Base-by-base conservation (phyloP, 2,797 vertebrate species). In the Enteromius fasciolatus region DNA sequence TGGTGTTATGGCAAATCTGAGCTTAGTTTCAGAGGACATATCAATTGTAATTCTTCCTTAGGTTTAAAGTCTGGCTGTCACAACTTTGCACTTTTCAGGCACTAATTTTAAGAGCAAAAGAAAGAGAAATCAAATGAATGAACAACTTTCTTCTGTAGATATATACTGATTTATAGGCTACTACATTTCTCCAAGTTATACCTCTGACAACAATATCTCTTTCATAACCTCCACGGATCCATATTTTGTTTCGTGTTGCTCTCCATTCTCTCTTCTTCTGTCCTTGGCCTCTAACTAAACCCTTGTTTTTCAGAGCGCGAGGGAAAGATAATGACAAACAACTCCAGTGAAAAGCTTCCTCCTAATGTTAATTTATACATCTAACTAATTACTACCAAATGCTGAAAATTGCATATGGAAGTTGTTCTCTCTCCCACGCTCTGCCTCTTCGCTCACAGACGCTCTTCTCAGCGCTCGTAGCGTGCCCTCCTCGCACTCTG, bases 291-390 rank as follows among this genome's bases (percentile, higher is more conserved):
- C 44, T 15, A 77, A 77, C 18, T 66, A 9, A n/a, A 36, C 33
- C 50, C 54, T 63, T 25, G 41, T 59, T 36, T 81, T 44, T 46
- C 23, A 25, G n/a, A 77, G 68, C 39, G 17, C 12, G 61, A 78
- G 44, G 17, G 54, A 41, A 69, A 74, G 66, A 96, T 95, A 94
- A 93, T 92, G 92, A 92, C 93, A 95, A 96, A 97, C 96, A 97
- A 97, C 96, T 95, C 93, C 91, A 92, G 92, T 91, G 88, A 96
- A 95, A 96, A 95, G 93, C 94, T 94, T 93, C 94, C 94, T 96
- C 95, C 96, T 96, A 95, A 95, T 95, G 97, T 97, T 99, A 97
- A 98, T 97, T 98, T 97, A 97, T 97, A 97, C 96, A 97, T 97
- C 95, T 95, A 97, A 96, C 96, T 98, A 98, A 98, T 98, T 97